Base-by-base conservation (phyloP, 2,888 invertebrate genomes). In the Leucozona laternaria region DNA sequence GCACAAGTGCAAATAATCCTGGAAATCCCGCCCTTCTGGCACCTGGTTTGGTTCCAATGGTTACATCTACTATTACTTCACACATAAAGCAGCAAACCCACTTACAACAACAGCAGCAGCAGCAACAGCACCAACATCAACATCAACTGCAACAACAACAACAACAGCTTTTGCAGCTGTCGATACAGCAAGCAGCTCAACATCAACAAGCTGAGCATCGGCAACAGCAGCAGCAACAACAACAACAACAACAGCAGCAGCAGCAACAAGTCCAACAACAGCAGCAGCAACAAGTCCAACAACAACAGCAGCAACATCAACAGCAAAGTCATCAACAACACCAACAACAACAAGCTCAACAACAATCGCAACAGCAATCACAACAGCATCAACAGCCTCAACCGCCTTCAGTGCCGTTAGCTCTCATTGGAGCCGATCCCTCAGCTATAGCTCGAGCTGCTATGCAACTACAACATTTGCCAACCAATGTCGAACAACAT, bases 401-500 rank as follows among this genome's bases (percentile, higher is more conserved):
- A 78, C 91, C 91, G 66, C 91, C 91, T 75, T 89, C 90, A 89
- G 92, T 92, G 89, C 92, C 92, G 68, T 91, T 92, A 76, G 91
- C 92, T 77, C 89, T 92, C 77, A 92, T 92, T 88, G 90, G 90
- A 89, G 89, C 91, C 77, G 92, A 92, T 90, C 91, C 92, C 10
- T 90, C 91, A 85, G 91, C 90, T 60, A 88, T 92, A 89, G 92
- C 92, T 31, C 90, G 92, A n/a, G 92, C 92, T 50, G 91, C 92
- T 78, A 92, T 92, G 90, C 92, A 92, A 88, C 81, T 92, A 80
- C 92, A 92, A 86, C 92, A 92, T 89, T 89, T 92, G 89, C 92
- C 92, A 79, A 89, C 91, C 64, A 92, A 92, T 88, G 92, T 92
- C 43, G 92, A 92, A 79, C 92, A 92, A 81, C 92, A 92, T 89